A percentile compares a stretch with the other conserved stretches of the same genome.
Conservation (phyloP, 2,113 vertebrate genomes). For the Marmota monax region DNA sequence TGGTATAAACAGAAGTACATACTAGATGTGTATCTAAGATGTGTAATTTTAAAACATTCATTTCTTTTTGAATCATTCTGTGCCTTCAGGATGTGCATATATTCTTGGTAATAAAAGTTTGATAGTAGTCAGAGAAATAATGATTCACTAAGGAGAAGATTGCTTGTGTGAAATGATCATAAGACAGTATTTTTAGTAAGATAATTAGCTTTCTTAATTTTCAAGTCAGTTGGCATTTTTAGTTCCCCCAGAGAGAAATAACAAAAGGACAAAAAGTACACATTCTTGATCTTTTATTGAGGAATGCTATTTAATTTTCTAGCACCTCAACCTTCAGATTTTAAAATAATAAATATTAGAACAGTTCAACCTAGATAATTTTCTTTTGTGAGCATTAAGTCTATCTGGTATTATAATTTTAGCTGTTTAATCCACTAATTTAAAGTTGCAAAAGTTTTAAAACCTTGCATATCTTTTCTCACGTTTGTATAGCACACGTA, state of each 20-base stretch:
- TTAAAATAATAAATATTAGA: conserved; percentile 7
- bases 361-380: conserved; percentile 33
- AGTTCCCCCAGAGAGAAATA: neutral
- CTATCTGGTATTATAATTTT: conserved; percentile 29
- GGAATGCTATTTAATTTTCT: conserved; percentile 28
- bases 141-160: neutral
- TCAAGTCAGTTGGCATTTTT: conserved; percentile 39
- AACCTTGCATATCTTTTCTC: neutral
- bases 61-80: neutral
- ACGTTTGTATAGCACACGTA: neutral
- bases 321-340: conserved; percentile 41
- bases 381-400: conserved; percentile 1
- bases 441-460: conserved; percentile 14
- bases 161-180: conserved; percentile 16
- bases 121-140: conserved; percentile 27
- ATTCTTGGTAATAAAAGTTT: conserved; percentile 33
- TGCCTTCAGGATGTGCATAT: neutral
- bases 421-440: conserved; percentile 46
- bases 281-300: conserved; percentile 22
- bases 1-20: neutral
- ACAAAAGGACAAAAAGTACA: neutral
- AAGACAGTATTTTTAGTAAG: neutral
- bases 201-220: conserved; percentile 46
- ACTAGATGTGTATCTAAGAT: neutral
- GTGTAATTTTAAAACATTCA: neutral